Evolutionary conservation across 1,140 invertebrate genomes (phyloP).

Genomic region (Adoxophyes honmai): DNA sequence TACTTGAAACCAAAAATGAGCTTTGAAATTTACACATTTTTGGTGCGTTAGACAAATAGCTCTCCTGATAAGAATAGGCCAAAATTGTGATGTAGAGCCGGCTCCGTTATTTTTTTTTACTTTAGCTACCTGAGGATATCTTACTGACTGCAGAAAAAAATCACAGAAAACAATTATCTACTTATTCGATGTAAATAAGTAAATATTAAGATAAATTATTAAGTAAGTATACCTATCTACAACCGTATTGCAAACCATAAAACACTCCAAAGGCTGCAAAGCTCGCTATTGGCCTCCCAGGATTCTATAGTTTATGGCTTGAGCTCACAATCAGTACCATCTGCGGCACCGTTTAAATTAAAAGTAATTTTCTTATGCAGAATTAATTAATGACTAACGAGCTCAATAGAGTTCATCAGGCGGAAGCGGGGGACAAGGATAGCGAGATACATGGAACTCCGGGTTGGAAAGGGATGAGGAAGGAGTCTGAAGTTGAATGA

Average conservation of each 20-base stretch:
- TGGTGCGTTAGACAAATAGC: too few species aligned
- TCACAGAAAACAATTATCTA: too few species aligned
- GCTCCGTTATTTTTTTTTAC: too few species aligned
- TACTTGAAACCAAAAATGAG: too few species aligned
- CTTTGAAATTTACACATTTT: too few species aligned
- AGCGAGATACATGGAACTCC: conserved; percentile 17
- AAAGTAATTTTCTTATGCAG: conserved; percentile 77
- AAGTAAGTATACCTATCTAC: background rate
- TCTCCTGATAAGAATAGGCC: too few species aligned
- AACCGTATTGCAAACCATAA: background rate
- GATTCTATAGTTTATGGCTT: conserved; percentile 5
- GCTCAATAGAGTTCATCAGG: conserved; percentile 75
- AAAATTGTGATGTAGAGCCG: too few species aligned
- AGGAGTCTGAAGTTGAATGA: conserved; percentile 68
- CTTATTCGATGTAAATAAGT: too few species aligned
- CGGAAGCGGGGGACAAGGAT: conserved; percentile 61
- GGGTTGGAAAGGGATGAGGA: conserved; percentile 30
- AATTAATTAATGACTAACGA: conserved; percentile 77
- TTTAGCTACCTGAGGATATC: too few species aligned
- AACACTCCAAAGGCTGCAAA: background rate
- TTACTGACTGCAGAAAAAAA: too few species aligned
- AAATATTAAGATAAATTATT: too few species aligned
- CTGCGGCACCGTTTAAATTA: conserved; percentile 70
- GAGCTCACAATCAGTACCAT: conserved; percentile 39
- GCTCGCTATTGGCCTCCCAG: conserved; percentile 16